phyloP scores from a whole-genome alignment of 2,888 invertebrate species.

The Eupeodes latifasciatus region DNA sequence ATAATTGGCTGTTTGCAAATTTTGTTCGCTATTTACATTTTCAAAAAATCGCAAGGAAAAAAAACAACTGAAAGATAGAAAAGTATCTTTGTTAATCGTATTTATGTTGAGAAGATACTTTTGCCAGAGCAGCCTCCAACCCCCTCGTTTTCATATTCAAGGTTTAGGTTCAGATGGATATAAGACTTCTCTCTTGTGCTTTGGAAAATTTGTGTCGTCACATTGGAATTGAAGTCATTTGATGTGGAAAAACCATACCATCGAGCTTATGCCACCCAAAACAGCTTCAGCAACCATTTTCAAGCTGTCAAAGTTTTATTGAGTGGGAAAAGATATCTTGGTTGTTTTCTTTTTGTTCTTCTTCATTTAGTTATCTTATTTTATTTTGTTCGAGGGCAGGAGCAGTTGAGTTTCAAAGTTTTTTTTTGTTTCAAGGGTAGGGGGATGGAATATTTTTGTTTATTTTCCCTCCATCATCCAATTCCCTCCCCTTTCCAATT shows the following conservation, averaged over 20 bases:
- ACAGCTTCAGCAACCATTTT: not conserved
- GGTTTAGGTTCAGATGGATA: not conserved
- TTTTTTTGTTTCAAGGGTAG: not conserved
- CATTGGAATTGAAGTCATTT: constrained; percentile 43
- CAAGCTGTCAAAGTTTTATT: constrained; percentile 74
- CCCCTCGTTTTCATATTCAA: not conserved
- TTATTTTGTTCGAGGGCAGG: constrained; percentile 17
- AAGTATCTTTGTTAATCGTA: constrained; percentile 71
- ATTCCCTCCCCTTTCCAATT: not conserved
- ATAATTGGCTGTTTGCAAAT: constrained; percentile 74
- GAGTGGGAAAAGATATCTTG: constrained; percentile 65
- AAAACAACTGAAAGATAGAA: constrained; percentile 36
- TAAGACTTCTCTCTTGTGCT: too few relatives aligned
- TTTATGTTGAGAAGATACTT: constrained; percentile 53
- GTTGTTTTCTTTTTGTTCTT: not conserved
- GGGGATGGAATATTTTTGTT: constrained; percentile 9
- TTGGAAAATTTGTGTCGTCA: constrained; percentile 35
- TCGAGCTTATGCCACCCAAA: not conserved
- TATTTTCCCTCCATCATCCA: not conserved
- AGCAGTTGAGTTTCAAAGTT: constrained; percentile 12
- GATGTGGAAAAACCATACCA: constrained; percentile 24
- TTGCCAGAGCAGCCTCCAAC: not conserved
- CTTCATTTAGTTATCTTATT: not conserved
- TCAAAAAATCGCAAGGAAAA: not conserved
- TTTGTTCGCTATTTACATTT: constrained; percentile 71